Evolutionary conservation across 2,888 invertebrate genomes (phyloP), one percentile per base, ranked within the genome.

Genomic region (Ophonus ardosiacus): DNA sequence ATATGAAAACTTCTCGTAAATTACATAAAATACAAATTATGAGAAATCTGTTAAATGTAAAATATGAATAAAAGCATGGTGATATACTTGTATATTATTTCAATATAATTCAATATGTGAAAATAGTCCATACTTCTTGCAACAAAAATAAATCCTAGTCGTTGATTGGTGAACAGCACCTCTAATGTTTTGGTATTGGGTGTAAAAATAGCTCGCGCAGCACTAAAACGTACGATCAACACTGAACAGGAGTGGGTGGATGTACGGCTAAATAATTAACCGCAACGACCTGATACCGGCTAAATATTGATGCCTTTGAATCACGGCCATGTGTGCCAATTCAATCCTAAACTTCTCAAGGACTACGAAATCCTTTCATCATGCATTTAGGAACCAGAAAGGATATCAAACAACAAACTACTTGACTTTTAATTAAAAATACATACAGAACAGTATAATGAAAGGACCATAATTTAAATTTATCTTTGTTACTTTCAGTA

Each of bases 221-320:
- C 43, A 51, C 43, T 51, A 51, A 51, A 51, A 51, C 43, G 43
- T 51, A 7, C 43, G 43, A 51, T 51, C 43, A 13, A 51, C 43
- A 51, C 43, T 51, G 43, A 51, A 51, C 43, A 51, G 6, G 43
- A 7, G 43, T 51, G 43, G 43, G 13, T 51, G 43, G 43, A 51
- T 51, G 10, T 68, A 15, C 13, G 71, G 71, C 40, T 74, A 43
- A 74, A 74, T 74, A 43, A 68, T 68, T 68, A 68, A 68, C 68
- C 68, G 40, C 31, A 38, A 68, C 68, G 68, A 38, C 8, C 40
- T 68, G 68, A 68, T 38, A 40, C 15, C 31, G 31, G 17, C 68
- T 31, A 68, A 68, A 68, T 68, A 68, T 68, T 68, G 68, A 68
- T 38, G 40, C 38, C 68, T 68, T 68, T 40, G 68, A 68, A 68